phyloP scores from a whole-genome alignment of 2,888 invertebrate genomes.

The Cephalotes varians region DNA sequence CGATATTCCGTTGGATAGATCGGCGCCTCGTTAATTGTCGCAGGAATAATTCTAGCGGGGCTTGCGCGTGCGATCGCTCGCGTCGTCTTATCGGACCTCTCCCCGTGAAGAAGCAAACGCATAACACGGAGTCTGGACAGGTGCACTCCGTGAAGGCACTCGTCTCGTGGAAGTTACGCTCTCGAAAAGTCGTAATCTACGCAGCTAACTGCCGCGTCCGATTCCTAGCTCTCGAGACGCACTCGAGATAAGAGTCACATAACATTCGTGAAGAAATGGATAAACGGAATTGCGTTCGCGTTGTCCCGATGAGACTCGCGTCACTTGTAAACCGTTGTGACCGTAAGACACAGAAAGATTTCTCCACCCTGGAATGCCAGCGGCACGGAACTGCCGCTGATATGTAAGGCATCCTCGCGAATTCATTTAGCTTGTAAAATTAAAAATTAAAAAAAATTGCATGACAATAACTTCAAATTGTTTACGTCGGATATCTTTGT shows the following conservation, averaged over 20 bases:
- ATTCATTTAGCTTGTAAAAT: not conserved
- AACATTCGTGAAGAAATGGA: slow-evolving; percentile 24
- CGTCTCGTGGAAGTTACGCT: slow-evolving; percentile 54
- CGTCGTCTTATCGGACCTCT: slow-evolving; percentile 1
- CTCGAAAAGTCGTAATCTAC: slow-evolving; percentile 44
- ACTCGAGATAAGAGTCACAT: slow-evolving; percentile 22
- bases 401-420: not conserved
- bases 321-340: slow-evolving; percentile 35
- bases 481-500: not conserved
- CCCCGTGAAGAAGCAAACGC: slow-evolving; percentile 47
- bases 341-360: not conserved
- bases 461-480: not conserved
- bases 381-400: not conserved
- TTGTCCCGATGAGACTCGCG: slow-evolving; percentile 31
- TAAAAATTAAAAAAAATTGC: not conserved
- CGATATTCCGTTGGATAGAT: slow-evolving; percentile 60
- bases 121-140: slow-evolving; percentile 44
- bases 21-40: slow-evolving; percentile 62
- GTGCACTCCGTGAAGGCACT: slow-evolving; percentile 50
- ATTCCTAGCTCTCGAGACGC: slow-evolving; percentile 32
- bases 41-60: slow-evolving; percentile 56
- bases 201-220: slow-evolving; percentile 25
- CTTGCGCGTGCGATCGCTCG: slow-evolving; percentile 39
- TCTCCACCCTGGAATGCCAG: slow-evolving; percentile 3
- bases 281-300: slow-evolving; percentile 23